phyloP scores from a whole-genome alignment of 1,140 invertebrate genomes.

The Calosoma granatense region DNA sequence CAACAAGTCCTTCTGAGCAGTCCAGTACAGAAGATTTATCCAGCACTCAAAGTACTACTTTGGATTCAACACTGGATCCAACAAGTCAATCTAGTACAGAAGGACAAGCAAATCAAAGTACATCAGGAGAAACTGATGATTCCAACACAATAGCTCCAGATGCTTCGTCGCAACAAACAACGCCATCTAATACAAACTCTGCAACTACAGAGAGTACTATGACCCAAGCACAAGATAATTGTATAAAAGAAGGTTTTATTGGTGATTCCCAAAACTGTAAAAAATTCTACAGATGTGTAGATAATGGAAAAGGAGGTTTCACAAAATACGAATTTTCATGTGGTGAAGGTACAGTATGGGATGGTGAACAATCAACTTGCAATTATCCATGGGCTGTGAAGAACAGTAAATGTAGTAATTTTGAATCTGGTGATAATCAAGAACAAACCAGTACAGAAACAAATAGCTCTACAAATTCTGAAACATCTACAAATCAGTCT shows the following conservation, averaged over 20 bases:
- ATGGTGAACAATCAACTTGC: constrained; percentile 50
- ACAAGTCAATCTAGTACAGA: constrained; percentile 8
- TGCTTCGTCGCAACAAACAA: constrained; percentile 4
- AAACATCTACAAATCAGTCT: no score
- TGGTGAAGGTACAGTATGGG: constrained; percentile 61
- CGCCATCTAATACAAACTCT: background rate
- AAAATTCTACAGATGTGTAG: constrained; percentile 70
- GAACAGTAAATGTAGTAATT: constrained; percentile 17
- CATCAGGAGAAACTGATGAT: no score
- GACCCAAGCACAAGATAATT: constrained; percentile 20
- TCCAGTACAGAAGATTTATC: background rate
- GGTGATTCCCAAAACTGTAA: constrained; percentile 56
- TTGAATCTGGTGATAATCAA: constrained; percentile 6
- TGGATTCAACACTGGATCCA: constrained; percentile 1
- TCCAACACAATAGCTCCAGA: no score
- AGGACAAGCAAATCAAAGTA: no score
- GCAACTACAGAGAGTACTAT: constrained; percentile 6
- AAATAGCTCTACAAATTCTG: no score
- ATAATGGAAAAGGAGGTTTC: constrained; percentile 44
- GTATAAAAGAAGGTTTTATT: constrained; percentile 52
- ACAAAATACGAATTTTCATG: constrained; percentile 58
- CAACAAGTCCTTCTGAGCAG: no score
- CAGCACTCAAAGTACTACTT: constrained; percentile 12
- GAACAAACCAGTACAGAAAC: background rate
- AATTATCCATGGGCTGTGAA: constrained; percentile 53